Base-by-base conservation (phyloP, 1,140 invertebrate species). In the Drusus annulatus region DNA sequence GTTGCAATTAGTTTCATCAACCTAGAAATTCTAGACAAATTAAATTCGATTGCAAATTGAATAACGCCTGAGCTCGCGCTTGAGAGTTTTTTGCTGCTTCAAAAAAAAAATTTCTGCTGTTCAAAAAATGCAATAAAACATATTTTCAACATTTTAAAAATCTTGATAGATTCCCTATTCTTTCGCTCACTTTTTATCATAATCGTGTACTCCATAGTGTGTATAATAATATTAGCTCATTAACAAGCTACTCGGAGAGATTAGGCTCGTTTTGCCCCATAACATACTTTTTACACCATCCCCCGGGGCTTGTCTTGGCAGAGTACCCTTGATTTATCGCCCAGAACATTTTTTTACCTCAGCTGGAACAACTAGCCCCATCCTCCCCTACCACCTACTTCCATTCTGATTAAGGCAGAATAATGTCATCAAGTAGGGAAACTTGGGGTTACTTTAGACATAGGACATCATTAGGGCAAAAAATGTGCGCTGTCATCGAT, bases 401-500 rank as follows among this genome's bases (percentile, higher is more conserved):
- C 31, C 31, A 36, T 3, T 31, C 63, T 36, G 63, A 65, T 65
- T 65, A 60, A 23, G 56, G 56, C 23, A 19, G 56, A 23, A 60
- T 60, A 60, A 54, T 54, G 52, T 60, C 56, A 21, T 60, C 56
- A 60, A 60, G 56, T 60, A 19, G 23, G 17, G 23, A 23, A 17
- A 36, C 31, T 36, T 36, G 28, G 60, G 60, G 21, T 21, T 25
- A 25, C 60, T 25, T 63, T 23, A 13, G 7, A 23, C 60, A 10
- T 25, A 13, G 60, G 28, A 28, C 28, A 25, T 65, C n/a, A 65
- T 65, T 36, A 36, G 28, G 63, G 28, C 28, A 65, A 65, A 65
- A 65, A 65, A 36, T 65, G 25, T 65, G 63, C 36, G 23, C 17
- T 17, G 63, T 65, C 63, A 65, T 65, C 23, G 15, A 36, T 65